Evolutionary conservation across 2,888 invertebrate species (phyloP).

Genomic region (Drosophila lacicola): DNA sequence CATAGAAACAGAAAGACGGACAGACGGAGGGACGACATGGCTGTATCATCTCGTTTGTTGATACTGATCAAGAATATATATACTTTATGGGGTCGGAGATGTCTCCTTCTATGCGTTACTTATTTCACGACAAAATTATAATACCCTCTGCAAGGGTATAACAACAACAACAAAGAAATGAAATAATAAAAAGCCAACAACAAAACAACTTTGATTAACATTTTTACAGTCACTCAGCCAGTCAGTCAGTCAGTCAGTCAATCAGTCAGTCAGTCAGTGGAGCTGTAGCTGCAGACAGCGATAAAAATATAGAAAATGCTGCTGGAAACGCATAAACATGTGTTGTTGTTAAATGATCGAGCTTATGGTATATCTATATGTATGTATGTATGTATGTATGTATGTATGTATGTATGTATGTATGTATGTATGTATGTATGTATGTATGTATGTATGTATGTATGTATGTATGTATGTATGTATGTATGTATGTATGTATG

Average conservation of each 20-base stretch:
- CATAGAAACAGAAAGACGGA: too few relatives aligned
- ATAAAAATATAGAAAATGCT: slow-evolving; percentile 39
- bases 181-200: slow-evolving; percentile 47
- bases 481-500: not conserved
- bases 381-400: not conserved
- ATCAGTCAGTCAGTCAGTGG: slow-evolving; percentile 11
- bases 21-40: too few relatives aligned
- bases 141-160: too few relatives aligned
- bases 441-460: not conserved
- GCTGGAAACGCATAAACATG: slow-evolving; percentile 43
- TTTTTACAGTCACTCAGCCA: slow-evolving; percentile 35
- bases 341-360: slow-evolving; percentile 45
- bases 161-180: slow-evolving; percentile 26
- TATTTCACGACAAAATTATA: too few relatives aligned
- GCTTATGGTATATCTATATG: slow-evolving; percentile 19
- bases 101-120: too few relatives aligned
- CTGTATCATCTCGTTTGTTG: too few relatives aligned
- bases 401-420: not conserved
- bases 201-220: slow-evolving; percentile 57
- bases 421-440: not conserved
- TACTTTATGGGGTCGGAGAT: too few relatives aligned
- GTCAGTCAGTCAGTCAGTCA: slow-evolving; percentile 15
- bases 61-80: too few relatives aligned
- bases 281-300: slow-evolving; percentile 8
- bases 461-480: not conserved